These are phyloP conservation scores for Hippocampus zosterae DNA, from an alignment of 2,113 vertebrate species.

Conservation along the genomic window DNA sequence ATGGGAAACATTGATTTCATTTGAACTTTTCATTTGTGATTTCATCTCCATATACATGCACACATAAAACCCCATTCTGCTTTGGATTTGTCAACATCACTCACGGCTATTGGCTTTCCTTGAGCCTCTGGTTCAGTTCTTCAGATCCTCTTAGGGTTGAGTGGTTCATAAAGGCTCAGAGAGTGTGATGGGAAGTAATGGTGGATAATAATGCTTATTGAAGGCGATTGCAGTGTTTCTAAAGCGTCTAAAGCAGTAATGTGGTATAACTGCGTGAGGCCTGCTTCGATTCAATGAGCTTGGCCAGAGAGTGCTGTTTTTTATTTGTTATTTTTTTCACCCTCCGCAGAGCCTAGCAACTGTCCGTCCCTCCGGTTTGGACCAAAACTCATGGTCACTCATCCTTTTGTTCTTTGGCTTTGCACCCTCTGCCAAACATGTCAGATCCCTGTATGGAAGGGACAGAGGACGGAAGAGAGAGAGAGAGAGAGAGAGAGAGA, in stretches of 20 bases:
- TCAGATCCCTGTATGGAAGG: constrained; percentile 57
- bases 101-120: constrained; percentile 3
- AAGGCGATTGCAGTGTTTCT: constrained; percentile 48
- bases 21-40: neutral
- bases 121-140: constrained; percentile 22
- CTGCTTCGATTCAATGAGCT: constrained; percentile 60
- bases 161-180: constrained; percentile 47
- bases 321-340: constrained; percentile 41
- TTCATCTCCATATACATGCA: neutral
- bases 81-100: constrained; percentile 12
- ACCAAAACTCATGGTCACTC: constrained; percentile 60
- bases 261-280: constrained; percentile 54
- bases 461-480: constrained; percentile 45
- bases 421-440: constrained; percentile 64
- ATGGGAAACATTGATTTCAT: neutral
- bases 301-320: constrained; percentile 54
- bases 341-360: constrained; percentile 65
- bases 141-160: constrained; percentile 39
- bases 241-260: constrained; percentile 57
- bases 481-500: constrained; percentile 21
- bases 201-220: constrained; percentile 67
- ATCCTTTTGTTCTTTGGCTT: constrained; percentile 61
- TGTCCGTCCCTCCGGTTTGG: constrained; percentile 55
- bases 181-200: constrained; percentile 44
- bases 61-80: neutral